Percentiles rank a stretch among this genome's conserved stretches.
Evolutionary conservation across 2,113 vertebrate genomes (phyloP).

Genomic region (Pteruthius melanotis): DNA sequence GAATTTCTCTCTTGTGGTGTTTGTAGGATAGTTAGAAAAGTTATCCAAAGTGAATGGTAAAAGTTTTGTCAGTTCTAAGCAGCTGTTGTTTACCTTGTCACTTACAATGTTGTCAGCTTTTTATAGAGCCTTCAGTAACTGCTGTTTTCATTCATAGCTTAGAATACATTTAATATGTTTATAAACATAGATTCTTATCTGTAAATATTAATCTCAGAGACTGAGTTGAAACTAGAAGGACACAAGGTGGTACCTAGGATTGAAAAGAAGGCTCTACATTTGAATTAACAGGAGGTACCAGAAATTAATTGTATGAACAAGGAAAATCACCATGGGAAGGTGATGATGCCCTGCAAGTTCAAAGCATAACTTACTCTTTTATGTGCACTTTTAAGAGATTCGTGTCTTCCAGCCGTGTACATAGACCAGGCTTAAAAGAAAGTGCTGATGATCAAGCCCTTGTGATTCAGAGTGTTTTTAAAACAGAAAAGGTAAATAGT

Average conservation of each 20-base stretch:
- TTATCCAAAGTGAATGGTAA: not conserved
- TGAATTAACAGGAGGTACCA: not conserved
- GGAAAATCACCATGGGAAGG: not conserved
- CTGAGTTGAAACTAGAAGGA: not conserved
- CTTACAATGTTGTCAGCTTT: accelerated
- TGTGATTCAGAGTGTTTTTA: not conserved
- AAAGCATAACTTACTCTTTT: not conserved
- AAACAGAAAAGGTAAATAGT: not conserved
- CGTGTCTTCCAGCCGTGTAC: not conserved
- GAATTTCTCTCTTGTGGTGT: not conserved
- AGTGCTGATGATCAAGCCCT: not conserved
- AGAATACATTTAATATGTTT: not conserved
- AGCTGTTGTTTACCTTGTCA: not conserved
- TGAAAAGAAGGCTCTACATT: not conserved
- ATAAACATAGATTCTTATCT: not conserved
- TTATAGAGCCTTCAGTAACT: not conserved
- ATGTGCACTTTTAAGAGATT: not conserved
- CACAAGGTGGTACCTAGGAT: not conserved
- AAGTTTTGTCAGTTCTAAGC: not conserved
- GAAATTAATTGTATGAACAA: not conserved
- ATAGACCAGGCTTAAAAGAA: not conserved
- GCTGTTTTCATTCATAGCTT: not conserved
- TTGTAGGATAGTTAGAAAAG: not conserved
- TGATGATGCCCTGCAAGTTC: not conserved
- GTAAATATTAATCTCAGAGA: not conserved